Conservation (phyloP, 2,113 vertebrate genomes). For the Chrysochloris asiatica region DNA sequence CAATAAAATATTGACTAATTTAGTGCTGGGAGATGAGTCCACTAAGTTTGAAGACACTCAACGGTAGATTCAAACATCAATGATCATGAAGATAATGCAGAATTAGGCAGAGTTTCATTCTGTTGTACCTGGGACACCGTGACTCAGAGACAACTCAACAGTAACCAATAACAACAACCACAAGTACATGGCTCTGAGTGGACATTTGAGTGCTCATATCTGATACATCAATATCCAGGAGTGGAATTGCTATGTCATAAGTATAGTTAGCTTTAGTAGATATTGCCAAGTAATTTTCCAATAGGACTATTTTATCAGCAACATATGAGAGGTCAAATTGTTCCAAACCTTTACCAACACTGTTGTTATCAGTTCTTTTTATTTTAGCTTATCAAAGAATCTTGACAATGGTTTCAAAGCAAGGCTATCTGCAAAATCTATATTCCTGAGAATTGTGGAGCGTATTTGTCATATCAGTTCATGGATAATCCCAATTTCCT, state of each 20-base stretch:
- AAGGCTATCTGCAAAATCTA: neutral
- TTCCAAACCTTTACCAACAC: neutral
- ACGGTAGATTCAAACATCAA: neutral
- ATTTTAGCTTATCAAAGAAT: constrained; percentile 16
- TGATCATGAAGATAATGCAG: neutral
- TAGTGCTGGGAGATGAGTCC: neutral
- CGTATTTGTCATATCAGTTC: neutral
- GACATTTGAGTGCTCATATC: neutral
- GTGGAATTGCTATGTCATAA: neutral
- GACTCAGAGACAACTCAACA: neutral
- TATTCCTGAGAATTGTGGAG: neutral
- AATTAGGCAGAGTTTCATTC: neutral
- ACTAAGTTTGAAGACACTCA: neutral
- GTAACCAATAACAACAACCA: neutral
- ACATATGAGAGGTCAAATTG: neutral
- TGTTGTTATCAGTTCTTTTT: neutral
- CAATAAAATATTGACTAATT: neutral
- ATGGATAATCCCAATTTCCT: neutral
- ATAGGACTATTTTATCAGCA: neutral
- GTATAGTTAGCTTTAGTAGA: neutral
- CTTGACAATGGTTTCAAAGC: neutral
- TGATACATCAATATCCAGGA: neutral
- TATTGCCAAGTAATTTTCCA: neutral
- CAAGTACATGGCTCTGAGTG: neutral
- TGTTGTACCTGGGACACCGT: neutral